phyloP scores from a whole-genome alignment of 1,140 invertebrate species.

The Drosophila hydei region DNA sequence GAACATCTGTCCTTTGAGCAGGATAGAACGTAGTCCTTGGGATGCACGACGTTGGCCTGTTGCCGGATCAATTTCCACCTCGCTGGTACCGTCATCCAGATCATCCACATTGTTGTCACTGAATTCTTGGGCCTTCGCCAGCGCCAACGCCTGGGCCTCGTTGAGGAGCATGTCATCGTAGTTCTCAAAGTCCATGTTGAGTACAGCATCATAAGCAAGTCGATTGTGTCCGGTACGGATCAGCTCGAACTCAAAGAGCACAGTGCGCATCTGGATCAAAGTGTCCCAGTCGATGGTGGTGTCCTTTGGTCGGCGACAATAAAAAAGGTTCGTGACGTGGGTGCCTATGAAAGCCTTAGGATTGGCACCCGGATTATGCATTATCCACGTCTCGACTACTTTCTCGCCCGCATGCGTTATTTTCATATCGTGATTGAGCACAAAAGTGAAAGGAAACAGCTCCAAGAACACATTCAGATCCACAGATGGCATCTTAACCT shows the following conservation, averaged over 20 bases:
- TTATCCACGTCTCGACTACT: constrained; percentile 89
- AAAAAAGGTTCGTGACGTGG: constrained; percentile 88
- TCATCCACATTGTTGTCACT: constrained; percentile 38
- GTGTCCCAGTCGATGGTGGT: constrained; percentile 90
- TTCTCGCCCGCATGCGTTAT: constrained; percentile 87
- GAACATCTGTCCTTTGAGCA: constrained; percentile 94
- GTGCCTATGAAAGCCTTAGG: constrained; percentile 86
- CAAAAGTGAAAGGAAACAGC: constrained; percentile 89
- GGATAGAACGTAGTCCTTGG: constrained; percentile 88
- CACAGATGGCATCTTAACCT: constrained; percentile 86
- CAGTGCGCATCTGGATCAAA: constrained; percentile 88
- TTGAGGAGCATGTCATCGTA: constrained; percentile 74
- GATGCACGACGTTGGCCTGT: constrained; percentile 87
- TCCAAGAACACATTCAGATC: constrained; percentile 88
- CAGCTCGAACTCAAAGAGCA: constrained; percentile 91
- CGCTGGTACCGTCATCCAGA: constrained; percentile 38
- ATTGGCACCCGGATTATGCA: constrained; percentile 85
- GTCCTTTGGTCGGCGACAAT: constrained; percentile 89
- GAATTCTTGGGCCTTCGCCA: constrained; percentile 60
- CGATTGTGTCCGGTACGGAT: constrained; percentile 84
- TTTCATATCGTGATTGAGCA: constrained; percentile 76
- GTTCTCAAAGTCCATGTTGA: constrained; percentile 76
- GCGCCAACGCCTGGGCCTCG: constrained; percentile 62
- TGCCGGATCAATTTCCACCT: constrained; percentile 53
- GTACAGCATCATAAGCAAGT: constrained; percentile 65